Base-by-base conservation (phyloP, 2,797 vertebrate species). In the Yasuhikotakia modesta region DNA sequence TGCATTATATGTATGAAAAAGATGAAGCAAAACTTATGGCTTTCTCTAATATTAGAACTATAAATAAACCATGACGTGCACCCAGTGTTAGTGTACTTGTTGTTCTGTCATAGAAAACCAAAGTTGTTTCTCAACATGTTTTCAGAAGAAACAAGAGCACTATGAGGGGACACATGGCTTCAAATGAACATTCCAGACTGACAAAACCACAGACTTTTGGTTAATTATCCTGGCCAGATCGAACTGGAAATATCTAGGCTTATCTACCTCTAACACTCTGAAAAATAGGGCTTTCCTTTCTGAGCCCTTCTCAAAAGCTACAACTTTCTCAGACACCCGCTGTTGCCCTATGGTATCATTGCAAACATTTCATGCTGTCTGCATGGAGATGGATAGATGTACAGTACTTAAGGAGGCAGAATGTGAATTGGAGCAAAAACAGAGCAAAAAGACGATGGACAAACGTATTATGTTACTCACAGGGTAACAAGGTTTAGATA, bases 241-340 rank as follows among this genome's bases (percentile, higher is more conserved):
- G 46, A 77, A 76, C 79, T 81, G 71, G 73, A 79, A 72, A 64
- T 35, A 68, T 73, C 80, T 74, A 63, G 64, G 81, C 73, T 78
- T 79, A 81, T 79, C 71, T 70, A 43, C 66, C 65, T 67, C 55
- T 73, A 57, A 67, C 55, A 57, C 63, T 52, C 11, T 60, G 24
- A 68, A 65, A 80, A 70, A 69, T 63, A 65, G 72, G 68, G 75
- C 76, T 83, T 85, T 82, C 65, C 52, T 50, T 80, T 77, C 69
- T 63, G 69, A 77, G 53, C 65, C 14, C 21, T 78, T 85, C 74
- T 72, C 84, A 78, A 77, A 83, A 78, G 30, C 66, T 58, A 63
- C 53, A 46, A 79, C 72, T 82, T 86, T 87, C 83, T 84, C 86
- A 87, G 78, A 87, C 86, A 82, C 86, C 83, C 80, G 84, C 81